Evolutionary conservation across 1,140 invertebrate species (phyloP), one percentile per base, ranked within the genome.

Genomic region (Globodera ellingtonae): DNA sequence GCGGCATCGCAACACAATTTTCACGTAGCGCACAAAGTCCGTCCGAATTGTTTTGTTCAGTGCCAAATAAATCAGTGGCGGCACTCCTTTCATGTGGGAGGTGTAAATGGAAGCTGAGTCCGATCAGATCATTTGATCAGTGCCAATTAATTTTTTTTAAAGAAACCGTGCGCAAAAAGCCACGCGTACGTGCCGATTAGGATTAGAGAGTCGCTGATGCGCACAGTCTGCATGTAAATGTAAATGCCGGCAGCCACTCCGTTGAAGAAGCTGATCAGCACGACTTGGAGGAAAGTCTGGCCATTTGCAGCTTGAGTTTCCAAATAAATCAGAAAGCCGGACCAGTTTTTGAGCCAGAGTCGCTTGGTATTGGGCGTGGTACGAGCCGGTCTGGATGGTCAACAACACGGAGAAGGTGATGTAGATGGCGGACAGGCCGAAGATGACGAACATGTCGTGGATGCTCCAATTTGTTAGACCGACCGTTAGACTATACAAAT

Each of bases 261-360:
- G 69, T 81, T 81, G 66, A 80, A 59, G 72, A 81, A 81, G 24
- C 80, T 81, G 18, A 81, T 80, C 13, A 81, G 50, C 15, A 81
- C 47, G 35, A 81, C 80, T 80, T 81, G 80, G 35, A 81, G 59
- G 65, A 81, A 81, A 24, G 80, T 62, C 80, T 81, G 79, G 48
- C 47, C 46, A 66, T 46, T 69, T 8, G 4, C 67, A 35, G 6
- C 8, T 21, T 6, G 35, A 44, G n/a, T 70, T 70, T 6, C 13
- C 13, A 44, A 70, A 24, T 44, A 10, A 35, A 70, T 10, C 7
- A 18, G 10, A 24, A 52, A 24, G 62, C n/a, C 3, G 15, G 18
- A 77, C 75, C 62, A 77, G 15, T 77, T 77, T 77, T 47, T 77
- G 75, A 6, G 75, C 75, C 6, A 77, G 48, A 5, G 75, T 65